Evolutionary conservation across 2,888 invertebrate species (phyloP), one percentile per base, ranked within the genome.

Genomic region (Spisula solida): DNA sequence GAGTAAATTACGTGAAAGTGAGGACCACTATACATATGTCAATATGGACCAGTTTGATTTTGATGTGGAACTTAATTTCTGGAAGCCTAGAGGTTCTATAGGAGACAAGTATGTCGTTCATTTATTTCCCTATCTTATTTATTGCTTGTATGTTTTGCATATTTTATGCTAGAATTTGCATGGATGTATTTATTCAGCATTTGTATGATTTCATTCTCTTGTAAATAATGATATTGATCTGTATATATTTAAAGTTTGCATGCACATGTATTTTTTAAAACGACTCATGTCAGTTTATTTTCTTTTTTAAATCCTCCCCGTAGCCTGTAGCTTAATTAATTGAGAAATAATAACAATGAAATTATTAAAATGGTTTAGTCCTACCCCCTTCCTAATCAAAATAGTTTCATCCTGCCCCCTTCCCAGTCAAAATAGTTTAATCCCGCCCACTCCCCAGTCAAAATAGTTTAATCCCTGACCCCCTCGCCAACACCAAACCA

Each of bases 11-110:
- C 94, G 94, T 78, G 91, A 94, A 51, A 93, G 94, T 80, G 95
- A 95, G 48, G 94, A 95, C 48, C 96, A 96, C 88, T 96, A 95
- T 88, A 95, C 95, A 0, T 96, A 95, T 87, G 93, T 96, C 6
- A 95, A 96, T 90, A 94, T 96, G 93, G 94, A 93, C 48, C 93
- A 95, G 86, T 87, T 96, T 55, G 92, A 93, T 81, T 96, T 95
- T 95, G 95, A 96, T 85, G 29, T 79, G 5, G 91, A 91, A 8
- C 91, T 92, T 8, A 87, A 89, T 48, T 94, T 95, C 92, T 96
- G 96, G 96, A 95, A 95, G 88, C 96, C 96, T 14, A 91, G 91
- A 41, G 96, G 95, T 1, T 95, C 95, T 18, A 91, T 94, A 8
- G 96, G 96, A 66, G 95, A 96, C 92, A 95, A 95, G 96, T 96